Base-by-base conservation (phyloP, 1,140 invertebrate genomes). In the Drosophila murphyi region DNA sequence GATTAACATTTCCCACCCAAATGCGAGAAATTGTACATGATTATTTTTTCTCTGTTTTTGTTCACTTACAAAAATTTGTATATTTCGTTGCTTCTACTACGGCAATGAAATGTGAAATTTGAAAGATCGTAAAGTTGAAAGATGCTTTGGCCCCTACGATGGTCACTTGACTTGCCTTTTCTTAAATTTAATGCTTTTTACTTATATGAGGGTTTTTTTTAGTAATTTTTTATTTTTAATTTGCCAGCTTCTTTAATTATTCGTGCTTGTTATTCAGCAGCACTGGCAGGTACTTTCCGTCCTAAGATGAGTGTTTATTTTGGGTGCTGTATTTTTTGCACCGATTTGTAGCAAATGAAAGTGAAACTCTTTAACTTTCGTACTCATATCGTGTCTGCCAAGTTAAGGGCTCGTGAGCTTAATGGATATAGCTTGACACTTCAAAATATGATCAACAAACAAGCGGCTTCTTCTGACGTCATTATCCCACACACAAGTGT, bases 1-100 rank as follows among this genome's bases (percentile, higher is more conserved):
- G 85, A 85, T 88, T 85, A 85, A 88, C 85, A 89, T 83, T 88
- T 88, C 85, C 85, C 85, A 88, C 85, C 85, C 85, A 85, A 88
- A 89, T 81, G 62, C 72, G 83, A 88, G 80, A 83, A 87, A 83
- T 76, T 73, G 71, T 77, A 88, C 83, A 87, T 88, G 83, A 80
- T 69, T 69, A 43, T 74, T 78, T 73, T 65, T 52, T 34, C 43
- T 63, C 60, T 43, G 29, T 54, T 39, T 52, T 72, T 70, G 39
- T 77, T 74, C 55, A 73, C 61, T 65, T 77, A 69, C 61, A 59
- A 67, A 87, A 72, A 88, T 80, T 76, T 81, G 73, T 89, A 83
- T 72, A 69, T 70, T 76, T 69, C 61, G 69, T 65, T 67, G 67
- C 52, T 64, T 35, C 34, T 59, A 55, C 34, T 63, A 41, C 47